Evolutionary conservation across 1,140 invertebrate species (phyloP), one percentile per base, ranked within the genome.

Genomic region (Drosophila oshimai): DNA sequence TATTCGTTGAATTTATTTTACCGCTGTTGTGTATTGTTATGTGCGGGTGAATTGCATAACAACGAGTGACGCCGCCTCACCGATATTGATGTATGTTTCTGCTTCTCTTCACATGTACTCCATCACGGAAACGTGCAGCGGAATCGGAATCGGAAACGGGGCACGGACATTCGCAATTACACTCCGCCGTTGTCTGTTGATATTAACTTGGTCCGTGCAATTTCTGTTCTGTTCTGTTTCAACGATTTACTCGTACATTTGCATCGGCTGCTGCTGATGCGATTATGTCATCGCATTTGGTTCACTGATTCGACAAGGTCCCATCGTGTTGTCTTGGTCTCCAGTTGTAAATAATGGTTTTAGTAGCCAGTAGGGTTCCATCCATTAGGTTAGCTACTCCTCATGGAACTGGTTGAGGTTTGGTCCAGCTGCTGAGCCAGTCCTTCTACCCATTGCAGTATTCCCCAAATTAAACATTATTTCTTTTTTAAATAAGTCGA

Each of bases 161-260:
- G 65, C 29, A 70, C 64, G 67, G 64, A 70, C 64, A 70, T 47
- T 70, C 28, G 41, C 65, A 69, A 69, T 69, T 69, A 68, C 42
- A 31, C 36, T 17, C 5, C 33, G 17, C 10, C 26, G 34, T 33
- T 37, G 34, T 24, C 24, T 33, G 60, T 22, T 24, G 31, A 28
- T 47, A 31, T 45, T 57, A 24, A 28, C 26, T 60, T 49, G 67
- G 33, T 42, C 20, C 46, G 13, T 57, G 49, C 31, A 54, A 33
- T 51, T 65, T 54, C 9, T 24, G 37, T 44, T 44, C 22, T 22
- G 22, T 22, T 45, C 20, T 17, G 28, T 34, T 44, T 4, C 29
- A 51, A 4, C 26, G 13, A 71, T 31, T 71, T 18, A 22, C 37
- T 50, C 34, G 17, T 60, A 53, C 57, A 57, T 31, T 9, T 41